Base-by-base conservation (phyloP, 2,888 invertebrate species). In the Patella pellucida region DNA sequence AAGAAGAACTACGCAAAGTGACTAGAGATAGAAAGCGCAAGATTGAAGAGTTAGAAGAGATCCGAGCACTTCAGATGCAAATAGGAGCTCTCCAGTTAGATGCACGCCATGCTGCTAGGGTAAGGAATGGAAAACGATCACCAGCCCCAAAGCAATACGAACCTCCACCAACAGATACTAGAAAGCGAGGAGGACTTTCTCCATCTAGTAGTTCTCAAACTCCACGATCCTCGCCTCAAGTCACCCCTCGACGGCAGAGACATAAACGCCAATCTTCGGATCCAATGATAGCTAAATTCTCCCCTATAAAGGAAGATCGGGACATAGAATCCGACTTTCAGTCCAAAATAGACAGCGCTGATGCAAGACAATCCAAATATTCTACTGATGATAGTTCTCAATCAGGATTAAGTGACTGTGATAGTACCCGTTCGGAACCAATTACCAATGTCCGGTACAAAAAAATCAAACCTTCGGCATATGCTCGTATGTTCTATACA, bases 261-360 rank as follows among this genome's bases (percentile, higher is more conserved):
- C 93, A 93, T 85, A 92, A 92, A 77, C 90, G 93, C 54, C 93
- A 93, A 84, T 91, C 92, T 73, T 93, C 93, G 50, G 93, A 93
- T 87, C 92, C 93, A 50, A 92, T 92, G 89, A 90, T 93, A 75
- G 91, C 92, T 75, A 92, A 92, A 78, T 92, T 92, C 85, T 92
- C 92, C 69, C 92, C 92, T 16, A 92, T 92, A 68, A 92, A 92
- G 82, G 92, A 93, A 83, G 92, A 92, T 82, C 90, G 90, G 82
- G 91, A 91, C 80, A 88, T 91, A 73, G 92, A 92, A 81, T 85
- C 87, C 19, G 90, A 91, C 76, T 89, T 91, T 79, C 89, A 89
- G 73, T 79, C 83, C 12, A 84, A 84, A 68, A 62, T 80, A 62
- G 52, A 54, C 27, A 15, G 52, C 19, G 54, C 19, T 56, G 67